phyloP scores from a whole-genome alignment of 2,888 invertebrate species.

The Spisula solida region DNA sequence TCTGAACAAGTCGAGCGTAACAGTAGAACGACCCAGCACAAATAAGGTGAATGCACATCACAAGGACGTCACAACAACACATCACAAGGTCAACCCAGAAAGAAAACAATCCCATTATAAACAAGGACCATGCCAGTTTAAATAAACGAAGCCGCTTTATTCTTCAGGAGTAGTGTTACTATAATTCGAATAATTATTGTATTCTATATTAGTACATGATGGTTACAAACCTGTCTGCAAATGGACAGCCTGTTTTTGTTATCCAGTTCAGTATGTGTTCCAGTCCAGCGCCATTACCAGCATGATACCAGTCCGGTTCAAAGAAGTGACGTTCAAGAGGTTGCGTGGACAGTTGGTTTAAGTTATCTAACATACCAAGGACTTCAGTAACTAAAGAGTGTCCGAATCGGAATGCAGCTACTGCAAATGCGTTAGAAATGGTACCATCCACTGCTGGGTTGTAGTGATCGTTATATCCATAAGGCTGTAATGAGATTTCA shows the following conservation, averaged over 20 bases:
- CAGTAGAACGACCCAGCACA: too few relatives aligned
- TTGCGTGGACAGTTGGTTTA: background rate
- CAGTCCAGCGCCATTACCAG: slow-evolving; percentile 45
- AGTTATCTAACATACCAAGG: background rate
- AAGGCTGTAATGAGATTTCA: slow-evolving; percentile 25
- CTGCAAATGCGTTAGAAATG: slow-evolving; percentile 97
- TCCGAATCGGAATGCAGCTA: slow-evolving; percentile 97
- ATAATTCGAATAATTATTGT: background rate
- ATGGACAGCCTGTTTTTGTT: slow-evolving; percentile 40
- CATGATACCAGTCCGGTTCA: slow-evolving; percentile 87
- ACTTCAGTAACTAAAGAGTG: slow-evolving; percentile 95
- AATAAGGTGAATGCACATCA: too few relatives aligned
- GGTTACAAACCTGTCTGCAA: slow-evolving; percentile 22
- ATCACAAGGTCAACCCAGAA: too few relatives aligned
- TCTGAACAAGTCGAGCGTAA: too few relatives aligned
- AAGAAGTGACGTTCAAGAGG: slow-evolving; percentile 96
- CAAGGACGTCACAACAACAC: too few relatives aligned
- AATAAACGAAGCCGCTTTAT: too few relatives aligned
- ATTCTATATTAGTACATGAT: background rate
- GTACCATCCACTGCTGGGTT: slow-evolving; percentile 93
- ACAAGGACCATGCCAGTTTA: too few relatives aligned
- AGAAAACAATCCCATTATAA: too few relatives aligned
- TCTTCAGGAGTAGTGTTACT: too few relatives aligned
- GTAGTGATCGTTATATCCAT: slow-evolving; percentile 92
- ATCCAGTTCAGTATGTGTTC: slow-evolving; percentile 52